These are phyloP conservation scores for Exocentrus adspersus DNA, from an alignment of 2,888 invertebrate genomes.

Conservation along the genomic window DNA sequence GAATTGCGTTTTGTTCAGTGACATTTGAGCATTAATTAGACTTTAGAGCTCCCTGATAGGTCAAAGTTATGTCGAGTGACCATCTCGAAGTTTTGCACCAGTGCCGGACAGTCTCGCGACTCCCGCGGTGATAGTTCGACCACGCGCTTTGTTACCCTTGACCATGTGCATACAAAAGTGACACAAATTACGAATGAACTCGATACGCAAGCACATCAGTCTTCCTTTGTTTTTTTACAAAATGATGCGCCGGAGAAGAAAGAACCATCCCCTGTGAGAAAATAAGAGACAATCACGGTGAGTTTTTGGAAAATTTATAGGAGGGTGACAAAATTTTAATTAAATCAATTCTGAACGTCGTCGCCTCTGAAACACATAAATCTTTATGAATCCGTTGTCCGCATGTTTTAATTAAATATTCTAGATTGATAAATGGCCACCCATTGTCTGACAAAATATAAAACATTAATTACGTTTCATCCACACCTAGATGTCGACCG, in stretches of 20 bases:
- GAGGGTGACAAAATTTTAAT: slow-evolving; percentile 61
- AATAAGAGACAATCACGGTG: slow-evolving; percentile 43
- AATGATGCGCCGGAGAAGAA: slow-evolving; percentile 42
- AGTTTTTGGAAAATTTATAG: slow-evolving; percentile 47
- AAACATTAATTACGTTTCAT: slow-evolving; percentile 61
- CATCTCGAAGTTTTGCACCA: slow-evolving; percentile 46
- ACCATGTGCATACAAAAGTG: slow-evolving; percentile 46
- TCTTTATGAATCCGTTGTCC: slow-evolving; percentile 65
- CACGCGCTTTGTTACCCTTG: slow-evolving; percentile 33
- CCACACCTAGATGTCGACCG: slow-evolving; percentile 54
- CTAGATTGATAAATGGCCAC: slow-evolving; percentile 63
- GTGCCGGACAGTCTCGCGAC: slow-evolving; percentile 56
- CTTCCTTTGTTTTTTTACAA: slow-evolving; percentile 28
- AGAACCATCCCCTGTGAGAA: slow-evolving; percentile 30
- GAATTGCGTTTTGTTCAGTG: slow-evolving; percentile 50
- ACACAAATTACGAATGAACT: slow-evolving; percentile 28
- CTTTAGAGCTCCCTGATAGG: slow-evolving; percentile 39
- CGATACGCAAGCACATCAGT: slow-evolving; percentile 25
- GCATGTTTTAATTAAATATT: slow-evolving; percentile 66
- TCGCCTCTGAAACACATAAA: slow-evolving; percentile 62
- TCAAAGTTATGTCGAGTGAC: slow-evolving; percentile 54
- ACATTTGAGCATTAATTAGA: slow-evolving; percentile 56
- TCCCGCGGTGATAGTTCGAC: slow-evolving; percentile 55
- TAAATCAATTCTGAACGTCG: slow-evolving; percentile 62
- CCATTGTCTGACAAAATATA: slow-evolving; percentile 64